Base-by-base conservation (phyloP, 2,797 vertebrate species). In the Schizothorax lantsangensis region DNA sequence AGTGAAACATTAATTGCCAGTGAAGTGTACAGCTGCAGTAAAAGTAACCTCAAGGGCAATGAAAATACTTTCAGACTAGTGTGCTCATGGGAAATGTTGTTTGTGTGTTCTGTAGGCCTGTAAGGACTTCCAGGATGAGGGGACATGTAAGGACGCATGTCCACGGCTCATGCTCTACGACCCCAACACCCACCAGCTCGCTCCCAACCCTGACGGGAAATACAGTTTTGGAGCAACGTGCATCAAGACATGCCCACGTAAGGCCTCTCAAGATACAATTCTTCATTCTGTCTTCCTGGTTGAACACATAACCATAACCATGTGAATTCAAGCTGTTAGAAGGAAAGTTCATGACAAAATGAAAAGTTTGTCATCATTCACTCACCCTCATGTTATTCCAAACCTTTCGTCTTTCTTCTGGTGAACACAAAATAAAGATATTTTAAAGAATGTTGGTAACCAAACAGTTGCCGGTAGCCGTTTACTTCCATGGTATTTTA, bases 221-320 rank as follows among this genome's bases (percentile, higher is more conserved):
- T 99, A 99, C 94, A 99, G 95, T 93, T 99, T 97, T 0, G 98
- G 98, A 19, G 97, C 98, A 91, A 97, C 97, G 30, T 99, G 98
- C 79, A 98, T 99, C 86, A 97, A 96, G 90, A 96, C 91, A 80
- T 99, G 98, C 88, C 98, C 98, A 89, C 96, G 98, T 99, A 97
- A 98, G 98, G 93, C 45, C 1, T 7, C 5, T 19, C 38, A 66
- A 86, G 0, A 86, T 6, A 40, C 12, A 4, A 26, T 19, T 40
- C 15, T 12, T 78, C 30, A 36, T 33, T 11, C 1, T 71, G 52
- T 69, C 21, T 7, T 47, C 3, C 30, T 15, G 3, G 12, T 59
- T 79, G 36, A 73, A 45, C 69, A 59, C 49, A 78, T 4, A 2
- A 36, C 47, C 36, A 74, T n/a, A 47, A 62, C 15, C 54, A 43